Percentiles rank a stretch among this genome's conserved stretches.
phyloP scores from a whole-genome alignment of 2,888 invertebrate species.

The Atethmia centrago region DNA sequence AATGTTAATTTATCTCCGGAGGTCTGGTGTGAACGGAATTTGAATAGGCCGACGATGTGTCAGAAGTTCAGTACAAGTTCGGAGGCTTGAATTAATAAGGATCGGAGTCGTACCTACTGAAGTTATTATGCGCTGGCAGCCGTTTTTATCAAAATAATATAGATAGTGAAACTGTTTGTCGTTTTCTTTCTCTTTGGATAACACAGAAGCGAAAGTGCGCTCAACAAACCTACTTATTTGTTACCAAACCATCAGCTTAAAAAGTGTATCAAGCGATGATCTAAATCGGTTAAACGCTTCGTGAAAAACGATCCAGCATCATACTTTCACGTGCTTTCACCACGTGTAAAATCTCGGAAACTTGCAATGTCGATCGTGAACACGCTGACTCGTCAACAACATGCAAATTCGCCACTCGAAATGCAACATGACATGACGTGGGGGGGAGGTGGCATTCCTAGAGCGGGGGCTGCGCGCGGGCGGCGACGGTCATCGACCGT shows the following conservation, averaged over 20 bases:
- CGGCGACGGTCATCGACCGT: constrained; percentile 89
- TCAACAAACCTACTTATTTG: constrained; percentile 58
- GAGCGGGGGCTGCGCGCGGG: constrained; percentile 74
- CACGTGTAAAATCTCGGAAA: constrained; percentile 69
- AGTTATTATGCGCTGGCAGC: constrained; percentile 14
- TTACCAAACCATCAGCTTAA: constrained; percentile 67
- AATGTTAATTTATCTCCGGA: constrained; percentile 76
- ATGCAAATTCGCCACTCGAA: constrained; percentile 88
- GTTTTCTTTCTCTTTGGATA: constrained; percentile 11
- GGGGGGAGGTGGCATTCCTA: constrained; percentile 82
- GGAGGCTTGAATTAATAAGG: constrained; percentile 56
- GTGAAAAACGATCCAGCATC: constrained; percentile 66
- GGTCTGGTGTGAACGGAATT: constrained; percentile 71
- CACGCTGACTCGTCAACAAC: constrained; percentile 75
- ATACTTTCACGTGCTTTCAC: constrained; percentile 76
- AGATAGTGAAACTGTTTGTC: not conserved
- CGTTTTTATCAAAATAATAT: constrained; percentile 23
- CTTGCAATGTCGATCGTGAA: constrained; percentile 67
- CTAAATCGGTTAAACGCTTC: constrained; percentile 67
- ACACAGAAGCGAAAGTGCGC: constrained; percentile 31
- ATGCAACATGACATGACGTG: constrained; percentile 85
- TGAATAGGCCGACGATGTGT: constrained; percentile 62
- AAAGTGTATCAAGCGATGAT: constrained; percentile 67
- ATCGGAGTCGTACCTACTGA: constrained; percentile 16
- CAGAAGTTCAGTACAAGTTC: constrained; percentile 50